Base-by-base conservation (phyloP, 1,140 invertebrate genomes). In the Prorops nasuta region DNA sequence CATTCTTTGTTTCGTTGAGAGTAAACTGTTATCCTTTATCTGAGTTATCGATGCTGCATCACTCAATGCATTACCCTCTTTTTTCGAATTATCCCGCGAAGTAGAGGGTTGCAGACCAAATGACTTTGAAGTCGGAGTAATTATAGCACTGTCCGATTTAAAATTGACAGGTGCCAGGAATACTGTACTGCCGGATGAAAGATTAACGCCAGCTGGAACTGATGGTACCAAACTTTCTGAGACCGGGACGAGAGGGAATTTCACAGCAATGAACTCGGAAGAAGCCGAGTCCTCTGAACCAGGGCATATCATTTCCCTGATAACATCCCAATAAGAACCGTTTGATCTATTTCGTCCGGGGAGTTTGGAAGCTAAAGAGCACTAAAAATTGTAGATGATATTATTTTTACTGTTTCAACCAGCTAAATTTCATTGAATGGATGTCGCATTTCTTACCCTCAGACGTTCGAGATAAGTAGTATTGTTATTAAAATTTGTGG, bases 401-500 rank as follows among this genome's bases (percentile, higher is more conserved):
- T 44, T 22, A 20, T 20, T 21, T 35, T 14, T 36, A 17, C 18
- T 14, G 32, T 28, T 17, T 10, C 3, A 19, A 37, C 19, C 1
- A n/a, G n/a, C n/a, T n/a, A n/a, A n/a, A n/a, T n/a, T 45, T 10
- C 15, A 20, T 38, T 36, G 12, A 39, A 44, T 34, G 8, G 1
- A 32, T 12, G 15, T 20, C 20, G n/a, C 17, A 17, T 47, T 16
- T 20, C 56, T 53, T 64, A 81, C 80, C 66, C 90, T 91, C 52
- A 92, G 69, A 75, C 91, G 90, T 62, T 92, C 90, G 34, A 91
- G 80, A 70, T 86, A 91, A 0, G 86, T 86, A 7, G 85, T 84
- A 60, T 85, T 86, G 22, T 83, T 83, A 66, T 85, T 85, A 63
- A 86, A 92, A 24, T 54, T 83, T 81, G 88, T 84, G 49, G 80